These are phyloP conservation scores for Felis catus DNA, from an alignment of 2,113 vertebrate species.

Conservation along the genomic window F.catus_Fca126_mat1.0 CM031417.1:84750001-84750500, in stretches of 20 bases:
- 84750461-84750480: slow-evolving; percentile 98
- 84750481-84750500: slow-evolving; percentile 99
- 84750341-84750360: slow-evolving; percentile 78
- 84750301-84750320: not conserved
- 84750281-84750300: not conserved
- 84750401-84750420: slow-evolving; percentile 99
- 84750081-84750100: slow-evolving; percentile 11
- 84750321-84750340: slow-evolving; percentile 33
- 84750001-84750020: slow-evolving; percentile 30
- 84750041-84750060: not conserved
- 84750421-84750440: slow-evolving; percentile 98
- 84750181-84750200: not conserved
- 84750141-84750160: not conserved
- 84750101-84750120: not conserved
- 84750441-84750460: slow-evolving; percentile 98
- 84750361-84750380: slow-evolving; percentile 99
- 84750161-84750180: slow-evolving; percentile 33
- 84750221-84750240: not conserved
- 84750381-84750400: slow-evolving; percentile 99
- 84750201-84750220: slow-evolving; percentile 2
- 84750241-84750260: not conserved
- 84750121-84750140: slow-evolving; percentile 5
- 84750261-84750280: not conserved
- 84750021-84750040: not conserved
- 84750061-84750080: not conserved